Percentiles rank a stretch among this genome's conserved stretches.
These are phyloP conservation scores for Meriones psammophilus DNA, from an alignment of 2,797 vertebrate species.

Conservation along the genomic window DNA sequence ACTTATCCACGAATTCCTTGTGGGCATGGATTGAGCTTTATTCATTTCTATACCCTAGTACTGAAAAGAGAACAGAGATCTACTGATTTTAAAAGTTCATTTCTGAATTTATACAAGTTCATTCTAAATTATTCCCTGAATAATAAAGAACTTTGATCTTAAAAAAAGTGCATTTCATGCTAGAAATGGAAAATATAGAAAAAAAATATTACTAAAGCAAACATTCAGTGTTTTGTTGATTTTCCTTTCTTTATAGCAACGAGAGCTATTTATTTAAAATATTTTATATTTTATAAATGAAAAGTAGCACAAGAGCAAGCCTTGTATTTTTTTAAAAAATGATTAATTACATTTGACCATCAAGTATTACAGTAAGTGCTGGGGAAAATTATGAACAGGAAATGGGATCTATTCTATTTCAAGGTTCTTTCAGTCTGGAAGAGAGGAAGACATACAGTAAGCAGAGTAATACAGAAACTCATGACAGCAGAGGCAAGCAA, in stretches of 20 bases:
- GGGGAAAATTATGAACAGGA: slow-evolving; percentile 14
- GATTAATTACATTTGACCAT: slow-evolving; percentile 46
- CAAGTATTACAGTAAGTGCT: not conserved
- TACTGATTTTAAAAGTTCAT: not conserved
- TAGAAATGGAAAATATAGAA: slow-evolving; percentile 44
- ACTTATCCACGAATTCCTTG: slow-evolving; percentile 50
- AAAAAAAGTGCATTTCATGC: not conserved
- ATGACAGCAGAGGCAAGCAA: not conserved
- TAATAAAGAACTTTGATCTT: too few relatives aligned
- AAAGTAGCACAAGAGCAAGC: slow-evolving; percentile 17
- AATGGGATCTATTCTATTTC: slow-evolving; percentile 8
- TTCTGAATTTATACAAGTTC: not conserved
- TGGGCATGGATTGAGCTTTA: not conserved
- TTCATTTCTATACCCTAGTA: not conserved
- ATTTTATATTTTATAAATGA: slow-evolving; percentile 58
- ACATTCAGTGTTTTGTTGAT: not conserved
- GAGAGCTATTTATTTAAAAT: slow-evolving; percentile 47
- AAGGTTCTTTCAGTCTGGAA: slow-evolving; percentile 10
- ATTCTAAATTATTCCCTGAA: too few relatives aligned
- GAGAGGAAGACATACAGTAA: not conserved
- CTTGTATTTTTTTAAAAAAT: not conserved
- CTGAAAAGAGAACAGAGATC: slow-evolving; percentile 8
- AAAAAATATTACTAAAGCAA: slow-evolving; percentile 42
- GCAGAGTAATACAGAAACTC: not conserved
- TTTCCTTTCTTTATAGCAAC: not conserved